Evolutionary conservation across 1,140 invertebrate species (phyloP), one percentile per base, ranked within the genome.

Genomic region (Pachypeltis micranthus): DNA sequence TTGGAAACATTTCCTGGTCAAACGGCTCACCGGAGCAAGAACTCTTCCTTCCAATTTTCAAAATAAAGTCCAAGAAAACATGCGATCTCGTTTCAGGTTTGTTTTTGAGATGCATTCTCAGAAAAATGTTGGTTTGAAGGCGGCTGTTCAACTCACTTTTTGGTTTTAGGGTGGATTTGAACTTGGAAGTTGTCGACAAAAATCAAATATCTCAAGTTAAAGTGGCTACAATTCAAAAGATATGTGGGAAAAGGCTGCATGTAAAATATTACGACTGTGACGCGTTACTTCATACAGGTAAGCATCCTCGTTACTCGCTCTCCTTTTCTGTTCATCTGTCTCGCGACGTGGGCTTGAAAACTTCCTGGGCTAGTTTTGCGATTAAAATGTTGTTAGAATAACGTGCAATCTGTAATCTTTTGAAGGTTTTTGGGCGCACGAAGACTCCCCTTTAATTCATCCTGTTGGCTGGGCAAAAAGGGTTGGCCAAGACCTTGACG

Each of bases 111-210:
- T n/a, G n/a, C n/a, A n/a, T n/a, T n/a, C n/a, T n/a, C n/a, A n/a
- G n/a, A n/a, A n/a, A n/a, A n/a, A n/a, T n/a, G n/a, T n/a, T n/a
- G n/a, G n/a, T n/a, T n/a, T n/a, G n/a, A n/a, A n/a, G n/a, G n/a
- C n/a, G n/a, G n/a, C n/a, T n/a, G n/a, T n/a, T n/a, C n/a, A n/a
- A n/a, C n/a, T n/a, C n/a, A n/a, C 31, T 26, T 63, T 55, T 61
- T 69, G n/a, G 21, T 63, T 71, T 31, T 59, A 77, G 77, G 63
- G 78, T 84, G 67, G 90, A 90, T 34, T 81, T 93, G 69, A 83
- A 89, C 72, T 80, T 97, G 67, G 94, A 97, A 79, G 91, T 96
- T 19, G 91, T 97, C 1, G 93, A 97, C 75, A 96, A 96, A 72
- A 93, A 93, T 77, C 82, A 90, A 68, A 93, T 97, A 68, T 91